These are phyloP conservation scores for Priocnemis perturbator DNA, from an alignment of 2,888 invertebrate genomes.

Conservation along the genomic window DNA sequence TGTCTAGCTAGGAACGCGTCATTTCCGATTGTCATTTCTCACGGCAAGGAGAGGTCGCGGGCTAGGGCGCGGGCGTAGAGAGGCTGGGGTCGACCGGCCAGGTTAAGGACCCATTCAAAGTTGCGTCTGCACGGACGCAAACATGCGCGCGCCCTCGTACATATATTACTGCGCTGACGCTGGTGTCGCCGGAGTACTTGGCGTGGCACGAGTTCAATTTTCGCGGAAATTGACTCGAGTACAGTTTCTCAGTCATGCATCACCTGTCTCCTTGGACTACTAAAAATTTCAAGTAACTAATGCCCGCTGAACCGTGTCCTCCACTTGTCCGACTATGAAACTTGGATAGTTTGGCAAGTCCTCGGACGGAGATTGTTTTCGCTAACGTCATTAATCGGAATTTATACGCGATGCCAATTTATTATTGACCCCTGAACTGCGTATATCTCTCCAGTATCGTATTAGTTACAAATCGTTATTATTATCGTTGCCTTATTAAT, in stretches of 20 bases:
- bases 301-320: too few relatives aligned
- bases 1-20: conserved; percentile 52
- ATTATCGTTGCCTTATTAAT: too few relatives aligned
- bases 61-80: neutral
- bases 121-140: conserved; percentile 22
- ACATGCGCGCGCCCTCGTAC: conserved; percentile 26
- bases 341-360: too few relatives aligned
- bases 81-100: conserved; percentile 22
- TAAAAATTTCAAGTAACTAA: conserved; percentile 19
- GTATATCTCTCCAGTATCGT: too few relatives aligned
- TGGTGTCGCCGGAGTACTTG: too few relatives aligned
- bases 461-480: too few relatives aligned
- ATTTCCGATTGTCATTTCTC: conserved; percentile 69
- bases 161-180: conserved; percentile 30
- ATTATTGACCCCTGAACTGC: too few relatives aligned
- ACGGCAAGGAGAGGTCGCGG: conserved; percentile 32
- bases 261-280: conserved; percentile 1
- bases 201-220: conserved; percentile 32
- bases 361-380: too few relatives aligned
- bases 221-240: conserved; percentile 39
- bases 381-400: too few relatives aligned
- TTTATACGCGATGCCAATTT: too few relatives aligned
- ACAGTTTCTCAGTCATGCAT: conserved; percentile 26
- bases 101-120: conserved; percentile 40
- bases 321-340: too few relatives aligned